Percentiles rank a stretch among this genome's conserved stretches.
Evolutionary conservation across 2,797 vertebrate genomes (phyloP).

Genomic region (Schizothorax lantsangensis): DNA sequence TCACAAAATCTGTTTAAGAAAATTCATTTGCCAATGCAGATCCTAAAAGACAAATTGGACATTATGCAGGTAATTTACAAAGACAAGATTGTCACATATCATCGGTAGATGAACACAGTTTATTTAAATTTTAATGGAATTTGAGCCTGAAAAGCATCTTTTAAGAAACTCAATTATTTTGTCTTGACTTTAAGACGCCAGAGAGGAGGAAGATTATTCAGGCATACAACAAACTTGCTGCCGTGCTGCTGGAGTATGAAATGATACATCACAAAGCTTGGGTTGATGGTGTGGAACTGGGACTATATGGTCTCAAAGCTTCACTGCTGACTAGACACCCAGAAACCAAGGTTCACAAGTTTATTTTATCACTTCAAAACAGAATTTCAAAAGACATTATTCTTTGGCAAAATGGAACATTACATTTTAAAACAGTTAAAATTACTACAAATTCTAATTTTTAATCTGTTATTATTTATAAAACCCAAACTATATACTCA

Average conservation of each 20-base stretch:
- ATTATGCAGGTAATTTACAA: constrained; percentile 76
- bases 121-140: background rate
- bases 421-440: background rate
- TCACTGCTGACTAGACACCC: constrained; percentile 76
- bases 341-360: constrained; percentile 74
- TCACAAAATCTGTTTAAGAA: constrained; percentile 83
- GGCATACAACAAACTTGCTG: constrained; percentile 81
- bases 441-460: no score
- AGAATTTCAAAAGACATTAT: background rate
- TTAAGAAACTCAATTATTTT: background rate
- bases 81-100: background rate
- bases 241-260: constrained; percentile 82
- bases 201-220: constrained; percentile 80
- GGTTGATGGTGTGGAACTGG: constrained; percentile 74
- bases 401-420: background rate
- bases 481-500: background rate
- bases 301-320: constrained; percentile 71
- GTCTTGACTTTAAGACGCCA: constrained; percentile 67
- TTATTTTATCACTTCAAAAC: background rate
- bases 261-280: constrained; percentile 79
- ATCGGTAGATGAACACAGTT: background rate
- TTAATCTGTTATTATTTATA: background rate
- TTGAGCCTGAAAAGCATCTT: background rate
- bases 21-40: constrained; percentile 82
- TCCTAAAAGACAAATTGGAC: constrained; percentile 80